These are phyloP conservation scores for Coelopa frigida DNA, from an alignment of 1,140 invertebrate genomes.

Conservation along the genomic window DNA sequence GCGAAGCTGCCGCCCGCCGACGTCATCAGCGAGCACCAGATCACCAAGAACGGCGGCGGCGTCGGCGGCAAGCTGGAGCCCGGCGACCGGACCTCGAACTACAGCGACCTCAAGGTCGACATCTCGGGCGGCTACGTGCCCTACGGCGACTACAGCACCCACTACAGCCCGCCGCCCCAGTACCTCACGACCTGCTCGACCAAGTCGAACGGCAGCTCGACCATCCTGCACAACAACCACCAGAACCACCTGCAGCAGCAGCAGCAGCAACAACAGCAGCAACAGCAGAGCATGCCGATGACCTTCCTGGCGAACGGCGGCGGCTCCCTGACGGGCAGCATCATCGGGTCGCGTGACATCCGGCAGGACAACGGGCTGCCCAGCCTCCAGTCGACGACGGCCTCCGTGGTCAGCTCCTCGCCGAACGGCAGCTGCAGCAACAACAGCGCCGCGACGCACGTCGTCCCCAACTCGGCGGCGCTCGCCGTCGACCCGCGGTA, in stretches of 20 bases:
- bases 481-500: conserved; percentile 77
- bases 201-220: conserved; percentile 40
- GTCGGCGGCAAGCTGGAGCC: conserved; percentile 48
- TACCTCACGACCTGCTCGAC: conserved; percentile 40
- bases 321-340: conserved; percentile 40
- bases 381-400: conserved; percentile 38
- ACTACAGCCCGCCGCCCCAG: conserved; percentile 68
- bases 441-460: conserved; percentile 35
- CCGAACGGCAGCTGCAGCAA: conserved; percentile 42
- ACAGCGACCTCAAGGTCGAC: conserved; percentile 86
- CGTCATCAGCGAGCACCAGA: conserved; percentile 42
- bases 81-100: conserved; percentile 82
- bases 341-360: conserved; percentile 37
- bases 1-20: conserved; percentile 41
- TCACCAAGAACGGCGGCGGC: conserved; percentile 34
- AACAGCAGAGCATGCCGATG: conserved; percentile 35
- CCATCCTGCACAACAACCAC: conserved; percentile 39
- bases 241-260: conserved; percentile 39
- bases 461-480: conserved; percentile 14
- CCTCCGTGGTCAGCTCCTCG: conserved; percentile 41
- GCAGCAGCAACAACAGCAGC: conserved; percentile 30
- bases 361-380: conserved; percentile 40
- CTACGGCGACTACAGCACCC: conserved; percentile 71
- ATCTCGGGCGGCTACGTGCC: conserved; percentile 82
- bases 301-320: conserved; percentile 37